Percentiles rank a stretch among this genome's conserved stretches.
phyloP scores from a whole-genome alignment of 2,113 vertebrate species.

The Arizona elegans region DNA sequence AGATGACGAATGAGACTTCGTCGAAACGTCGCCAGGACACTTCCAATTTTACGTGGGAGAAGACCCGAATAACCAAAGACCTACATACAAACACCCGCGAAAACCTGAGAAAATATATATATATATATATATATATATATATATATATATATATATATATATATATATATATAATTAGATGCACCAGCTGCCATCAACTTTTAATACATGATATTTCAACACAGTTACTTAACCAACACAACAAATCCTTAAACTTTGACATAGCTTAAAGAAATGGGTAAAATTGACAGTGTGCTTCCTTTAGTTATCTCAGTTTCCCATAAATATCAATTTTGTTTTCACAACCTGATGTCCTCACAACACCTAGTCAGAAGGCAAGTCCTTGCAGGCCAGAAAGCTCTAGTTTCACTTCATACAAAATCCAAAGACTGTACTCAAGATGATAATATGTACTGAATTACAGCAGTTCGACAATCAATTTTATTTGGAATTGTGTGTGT shows the following conservation, averaged over 20 bases:
- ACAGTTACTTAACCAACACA: neutral
- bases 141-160: no score
- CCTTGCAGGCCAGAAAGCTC: neutral
- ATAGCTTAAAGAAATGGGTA: neutral
- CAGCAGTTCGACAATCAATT: neutral
- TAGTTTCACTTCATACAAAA: neutral
- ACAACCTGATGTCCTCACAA: neutral
- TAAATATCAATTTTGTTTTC: neutral
- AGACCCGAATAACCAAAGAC: no score
- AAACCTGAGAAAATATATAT: no score
- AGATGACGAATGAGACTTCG: no score
- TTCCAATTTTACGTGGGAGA: no score
- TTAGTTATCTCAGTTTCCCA: neutral
- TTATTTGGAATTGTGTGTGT: neutral
- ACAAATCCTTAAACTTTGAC: neutral
- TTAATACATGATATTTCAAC: neutral
- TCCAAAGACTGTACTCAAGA: neutral
- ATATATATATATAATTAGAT: neutral
- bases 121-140: no score
- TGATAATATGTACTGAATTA: neutral
- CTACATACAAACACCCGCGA: no score
- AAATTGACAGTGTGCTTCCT: neutral
- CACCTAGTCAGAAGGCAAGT: neutral
- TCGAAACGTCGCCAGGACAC: no score
- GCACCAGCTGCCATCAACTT: neutral